These are phyloP conservation scores for Gryon sp. DNA, from an alignment of 1,140 invertebrate species.

Conservation along the genomic window DNA sequence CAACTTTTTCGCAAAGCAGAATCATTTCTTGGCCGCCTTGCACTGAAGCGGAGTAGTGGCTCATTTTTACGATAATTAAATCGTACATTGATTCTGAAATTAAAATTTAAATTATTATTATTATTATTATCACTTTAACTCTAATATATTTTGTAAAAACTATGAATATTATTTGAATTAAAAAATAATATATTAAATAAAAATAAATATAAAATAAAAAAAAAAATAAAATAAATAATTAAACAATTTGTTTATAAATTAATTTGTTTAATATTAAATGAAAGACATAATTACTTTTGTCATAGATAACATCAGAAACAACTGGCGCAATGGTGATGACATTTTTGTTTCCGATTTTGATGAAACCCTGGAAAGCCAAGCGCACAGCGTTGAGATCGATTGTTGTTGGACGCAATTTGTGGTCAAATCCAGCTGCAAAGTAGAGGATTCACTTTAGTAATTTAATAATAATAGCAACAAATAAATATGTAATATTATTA, in stretches of 20 bases:
- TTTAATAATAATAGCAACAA: neutral
- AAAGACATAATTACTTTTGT: slow-evolving; percentile 87
- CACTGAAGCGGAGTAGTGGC: slow-evolving; percentile 88
- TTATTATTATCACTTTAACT: too few relatives aligned
- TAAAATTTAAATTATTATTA: slow-evolving; percentile 10
- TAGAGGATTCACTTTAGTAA: neutral
- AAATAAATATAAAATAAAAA: too few relatives aligned
- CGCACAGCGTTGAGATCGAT: slow-evolving; percentile 96
- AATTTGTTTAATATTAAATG: too few relatives aligned
- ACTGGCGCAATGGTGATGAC: slow-evolving; percentile 88
- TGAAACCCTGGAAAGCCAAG: slow-evolving; percentile 97
- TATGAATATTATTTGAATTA: too few relatives aligned
- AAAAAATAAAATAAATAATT: too few relatives aligned
- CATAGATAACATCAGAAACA: slow-evolving; percentile 95
- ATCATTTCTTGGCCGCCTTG: slow-evolving; percentile 93
- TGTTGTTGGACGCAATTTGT: slow-evolving; percentile 88
- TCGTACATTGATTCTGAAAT: slow-evolving; percentile 93
- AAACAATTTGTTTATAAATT: slow-evolving; percentile 6
- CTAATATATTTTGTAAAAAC: too few relatives aligned
- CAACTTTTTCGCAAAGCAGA: slow-evolving; percentile 94
- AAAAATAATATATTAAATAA: too few relatives aligned
- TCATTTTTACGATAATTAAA: slow-evolving; percentile 91
- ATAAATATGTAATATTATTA: neutral
- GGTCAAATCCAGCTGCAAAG: slow-evolving; percentile 90
- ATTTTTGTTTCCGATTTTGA: slow-evolving; percentile 86